A percentile compares a stretch with the other conserved stretches of the same genome.
Conservation (phyloP, 1,140 invertebrate species). For the Solenopsis fugax region DNA sequence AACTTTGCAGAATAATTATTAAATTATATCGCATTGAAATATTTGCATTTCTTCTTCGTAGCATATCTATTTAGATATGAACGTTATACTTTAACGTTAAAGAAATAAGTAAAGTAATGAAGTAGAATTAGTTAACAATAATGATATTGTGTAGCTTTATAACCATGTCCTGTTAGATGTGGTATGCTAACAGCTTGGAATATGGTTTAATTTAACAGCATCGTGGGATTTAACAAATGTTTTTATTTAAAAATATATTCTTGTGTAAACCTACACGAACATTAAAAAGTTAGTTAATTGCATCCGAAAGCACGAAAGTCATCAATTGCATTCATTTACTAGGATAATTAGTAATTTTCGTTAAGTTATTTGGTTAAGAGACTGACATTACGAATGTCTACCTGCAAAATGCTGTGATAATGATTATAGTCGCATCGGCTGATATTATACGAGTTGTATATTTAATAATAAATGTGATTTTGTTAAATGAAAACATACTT, state of each 20-base stretch:
- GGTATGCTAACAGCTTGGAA: constrained; percentile 79
- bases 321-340: not conserved
- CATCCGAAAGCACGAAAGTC: constrained; percentile 18
- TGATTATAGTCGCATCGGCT: constrained; percentile 81
- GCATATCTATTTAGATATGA: constrained; percentile 1
- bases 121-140: constrained; percentile 29
- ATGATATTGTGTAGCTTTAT: constrained; percentile 34
- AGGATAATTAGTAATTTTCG: constrained; percentile 48
- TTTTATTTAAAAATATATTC: constrained; percentile 74
- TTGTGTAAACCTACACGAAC: constrained; percentile 67
- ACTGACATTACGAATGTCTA: constrained; percentile 83
- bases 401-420: constrained; percentile 85
- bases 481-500: constrained; percentile 62
- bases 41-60: not conserved
- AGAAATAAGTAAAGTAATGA: constrained; percentile 16
- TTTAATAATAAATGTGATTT: constrained; percentile 76
- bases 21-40: not conserved
- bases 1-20: constrained; percentile 22
- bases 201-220: constrained; percentile 72
- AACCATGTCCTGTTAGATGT: constrained; percentile 81
- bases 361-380: constrained; percentile 71
- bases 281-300: constrained; percentile 18
- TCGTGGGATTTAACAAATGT: constrained; percentile 76
- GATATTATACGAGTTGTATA: constrained; percentile 76
- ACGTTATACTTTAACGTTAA: constrained; percentile 31